Evolutionary conservation across 1,140 invertebrate species (phyloP).

Genomic region (Cheumatopsyche charites): DNA sequence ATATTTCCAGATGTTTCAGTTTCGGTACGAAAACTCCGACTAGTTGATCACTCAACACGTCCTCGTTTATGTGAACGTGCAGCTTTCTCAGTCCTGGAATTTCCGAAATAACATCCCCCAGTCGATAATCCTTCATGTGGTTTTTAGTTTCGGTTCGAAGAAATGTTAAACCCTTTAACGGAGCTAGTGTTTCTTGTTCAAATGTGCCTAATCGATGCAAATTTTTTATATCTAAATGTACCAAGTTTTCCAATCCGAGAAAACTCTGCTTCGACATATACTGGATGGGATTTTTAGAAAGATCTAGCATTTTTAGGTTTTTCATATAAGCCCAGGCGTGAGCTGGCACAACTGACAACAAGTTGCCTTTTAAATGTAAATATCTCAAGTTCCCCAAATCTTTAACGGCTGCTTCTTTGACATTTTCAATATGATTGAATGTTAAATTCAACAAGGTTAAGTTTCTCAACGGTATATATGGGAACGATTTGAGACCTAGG

Average conservation of each 20-base stretch:
- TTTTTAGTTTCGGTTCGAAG: slow-evolving; percentile 71
- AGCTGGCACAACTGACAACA: slow-evolving; percentile 68
- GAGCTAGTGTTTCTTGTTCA: slow-evolving; percentile 68
- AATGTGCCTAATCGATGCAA: slow-evolving; percentile 67
- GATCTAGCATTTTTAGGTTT: slow-evolving; percentile 66
- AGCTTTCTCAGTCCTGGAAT: slow-evolving; percentile 67
- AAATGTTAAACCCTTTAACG: slow-evolving; percentile 66
- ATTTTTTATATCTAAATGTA: slow-evolving; percentile 63
- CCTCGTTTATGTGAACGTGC: slow-evolving; percentile 74
- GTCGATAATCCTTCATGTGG: slow-evolving; percentile 67
- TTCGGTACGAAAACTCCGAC: slow-evolving; percentile 72
- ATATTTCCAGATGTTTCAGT: slow-evolving; percentile 79
- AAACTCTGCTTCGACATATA: slow-evolving; percentile 61
- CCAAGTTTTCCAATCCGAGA: slow-evolving; percentile 62
- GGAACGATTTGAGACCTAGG: slow-evolving; percentile 75
- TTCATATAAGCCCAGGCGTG: slow-evolving; percentile 65
- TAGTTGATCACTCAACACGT: slow-evolving; percentile 72
- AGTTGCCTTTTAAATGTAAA: slow-evolving; percentile 71
- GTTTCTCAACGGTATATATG: slow-evolving; percentile 73
- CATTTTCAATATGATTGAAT: slow-evolving; percentile 70
- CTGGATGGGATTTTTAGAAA: slow-evolving; percentile 71
- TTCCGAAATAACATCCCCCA: slow-evolving; percentile 65
- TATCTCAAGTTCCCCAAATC: slow-evolving; percentile 68
- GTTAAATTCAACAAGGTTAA: slow-evolving; percentile 78
- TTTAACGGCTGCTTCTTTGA: slow-evolving; percentile 68